These are phyloP conservation scores for Meta bourneti DNA, from an alignment of 2,888 invertebrate species.

Conservation along the genomic window DNA sequence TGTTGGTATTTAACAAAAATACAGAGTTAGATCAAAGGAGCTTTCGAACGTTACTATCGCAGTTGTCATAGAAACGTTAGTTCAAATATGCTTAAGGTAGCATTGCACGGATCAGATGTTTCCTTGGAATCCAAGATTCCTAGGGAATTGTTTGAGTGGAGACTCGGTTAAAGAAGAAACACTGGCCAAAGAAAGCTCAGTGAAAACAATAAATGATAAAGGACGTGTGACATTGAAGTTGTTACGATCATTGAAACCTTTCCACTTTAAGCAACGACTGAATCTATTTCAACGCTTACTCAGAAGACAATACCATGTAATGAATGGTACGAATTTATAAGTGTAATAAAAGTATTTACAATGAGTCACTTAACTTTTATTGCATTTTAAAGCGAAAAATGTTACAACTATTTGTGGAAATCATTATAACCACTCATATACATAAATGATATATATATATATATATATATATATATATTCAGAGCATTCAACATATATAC, in stretches of 20 bases:
- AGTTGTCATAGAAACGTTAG: slow-evolving; percentile 1
- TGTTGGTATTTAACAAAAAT: neutral
- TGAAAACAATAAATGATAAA: neutral
- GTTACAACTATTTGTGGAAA: no score
- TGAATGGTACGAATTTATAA: no score
- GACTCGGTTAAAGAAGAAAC: neutral
- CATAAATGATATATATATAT: no score
- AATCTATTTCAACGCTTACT: no score
- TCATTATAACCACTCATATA: no score
- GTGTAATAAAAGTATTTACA: no score
- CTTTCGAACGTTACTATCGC: neutral
- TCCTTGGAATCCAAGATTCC: neutral
- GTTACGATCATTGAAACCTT: neutral
- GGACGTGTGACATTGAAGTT: neutral
- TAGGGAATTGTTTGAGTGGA: neutral
- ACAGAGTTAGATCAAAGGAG: neutral
- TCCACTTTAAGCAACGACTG: neutral
- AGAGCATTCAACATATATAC: no score
- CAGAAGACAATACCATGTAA: no score
- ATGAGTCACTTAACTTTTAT: no score
- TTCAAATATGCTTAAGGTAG: slow-evolving; percentile 1
- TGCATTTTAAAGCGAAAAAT: no score
- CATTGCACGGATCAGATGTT: neutral
- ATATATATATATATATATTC: no score
- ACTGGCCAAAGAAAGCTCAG: neutral